A percentile compares a stretch with the other conserved stretches of the same genome.
These are phyloP conservation scores for Eueides isabella DNA, from an alignment of 1,140 invertebrate species.

Conservation along the genomic window DNA sequence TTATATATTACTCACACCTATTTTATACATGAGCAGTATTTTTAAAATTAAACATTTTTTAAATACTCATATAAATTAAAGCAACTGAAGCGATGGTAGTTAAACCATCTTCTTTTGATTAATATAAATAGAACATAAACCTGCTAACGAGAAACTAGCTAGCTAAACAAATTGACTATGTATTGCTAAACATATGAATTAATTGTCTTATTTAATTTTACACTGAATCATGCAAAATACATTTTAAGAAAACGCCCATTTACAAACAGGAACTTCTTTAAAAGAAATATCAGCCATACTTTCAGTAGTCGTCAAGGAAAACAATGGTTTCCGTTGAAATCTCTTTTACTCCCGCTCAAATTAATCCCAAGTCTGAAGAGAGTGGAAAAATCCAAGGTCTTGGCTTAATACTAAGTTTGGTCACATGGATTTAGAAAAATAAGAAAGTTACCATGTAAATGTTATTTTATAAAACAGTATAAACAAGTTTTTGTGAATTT, in stretches of 20 bases:
- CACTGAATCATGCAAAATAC: no score
- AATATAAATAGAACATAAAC: no score
- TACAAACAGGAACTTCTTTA: conserved; percentile 1
- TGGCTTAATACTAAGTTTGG: conserved; percentile 16
- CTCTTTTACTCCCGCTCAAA: conserved; percentile 14
- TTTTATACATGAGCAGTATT: no score
- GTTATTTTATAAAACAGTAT: background rate
- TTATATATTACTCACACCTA: no score
- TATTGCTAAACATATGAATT: no score
- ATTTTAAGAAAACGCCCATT: background rate
- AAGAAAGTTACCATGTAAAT: background rate
- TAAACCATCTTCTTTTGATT: no score
- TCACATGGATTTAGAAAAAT: conserved; percentile 14
- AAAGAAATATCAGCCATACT: conserved; percentile 25
- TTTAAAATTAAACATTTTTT: no score
- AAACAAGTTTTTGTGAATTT: background rate
- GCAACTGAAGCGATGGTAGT: no score
- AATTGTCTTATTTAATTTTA: no score
- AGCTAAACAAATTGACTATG: no score
- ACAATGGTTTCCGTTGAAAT: conserved; percentile 27
- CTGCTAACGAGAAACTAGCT: no score
- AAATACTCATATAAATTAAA: no score
- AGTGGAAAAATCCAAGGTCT: conserved; percentile 19
- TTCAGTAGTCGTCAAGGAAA: conserved; percentile 22
- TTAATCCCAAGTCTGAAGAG: conserved; percentile 27